Evolutionary conservation across 2,113 vertebrate genomes (phyloP).

Genomic region (Colinus virginianus): DNA sequence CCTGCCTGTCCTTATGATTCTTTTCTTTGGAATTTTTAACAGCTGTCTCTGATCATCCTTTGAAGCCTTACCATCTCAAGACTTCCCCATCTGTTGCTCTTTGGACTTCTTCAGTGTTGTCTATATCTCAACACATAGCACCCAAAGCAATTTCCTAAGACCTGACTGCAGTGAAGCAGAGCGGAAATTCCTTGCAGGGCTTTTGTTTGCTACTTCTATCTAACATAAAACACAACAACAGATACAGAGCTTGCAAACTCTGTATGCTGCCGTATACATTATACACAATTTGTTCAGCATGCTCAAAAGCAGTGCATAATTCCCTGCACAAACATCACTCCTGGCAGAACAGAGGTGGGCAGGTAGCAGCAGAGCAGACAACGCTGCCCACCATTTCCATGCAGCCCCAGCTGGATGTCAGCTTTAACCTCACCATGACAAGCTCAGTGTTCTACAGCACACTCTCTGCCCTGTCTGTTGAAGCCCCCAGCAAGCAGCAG

Average conservation of each 20-base stretch:
- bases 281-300: constrained; percentile 21
- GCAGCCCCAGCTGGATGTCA: not conserved
- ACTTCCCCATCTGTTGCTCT: not conserved
- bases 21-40: not conserved
- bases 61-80: not conserved
- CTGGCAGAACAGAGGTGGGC: not conserved
- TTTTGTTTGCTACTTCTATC: not conserved
- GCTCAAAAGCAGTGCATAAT: constrained; percentile 32
- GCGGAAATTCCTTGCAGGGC: not conserved
- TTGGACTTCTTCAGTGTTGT: not conserved
- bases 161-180: not conserved
- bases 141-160: not conserved
- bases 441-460: not conserved
- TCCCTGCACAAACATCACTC: not conserved
- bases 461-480: not conserved
- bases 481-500: not conserved
- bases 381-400: not conserved
- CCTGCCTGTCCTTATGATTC: not conserved
- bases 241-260: not conserved
- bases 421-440: not conserved
- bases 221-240: not conserved
- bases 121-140: not conserved
- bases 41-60: not conserved
- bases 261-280: not conserved
- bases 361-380: not conserved